These are phyloP conservation scores for Pteropus alecto DNA, from an alignment of 2,113 vertebrate species.

Conservation along the genomic window DNA sequence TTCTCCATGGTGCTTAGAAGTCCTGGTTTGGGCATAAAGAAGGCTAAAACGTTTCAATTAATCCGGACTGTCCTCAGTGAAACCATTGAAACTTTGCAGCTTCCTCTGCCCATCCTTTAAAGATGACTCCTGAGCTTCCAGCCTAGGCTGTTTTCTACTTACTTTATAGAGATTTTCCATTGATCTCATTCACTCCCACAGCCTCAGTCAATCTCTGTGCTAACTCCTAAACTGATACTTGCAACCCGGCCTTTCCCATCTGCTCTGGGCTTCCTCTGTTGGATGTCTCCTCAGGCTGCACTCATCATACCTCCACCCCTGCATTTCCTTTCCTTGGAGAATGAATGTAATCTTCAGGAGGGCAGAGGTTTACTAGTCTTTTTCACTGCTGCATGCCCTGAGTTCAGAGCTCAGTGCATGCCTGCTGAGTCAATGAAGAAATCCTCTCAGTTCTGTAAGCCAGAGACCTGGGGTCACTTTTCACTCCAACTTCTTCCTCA, in stretches of 20 bases:
- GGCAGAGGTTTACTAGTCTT: not conserved
- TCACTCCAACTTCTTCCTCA: not conserved
- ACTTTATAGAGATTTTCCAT: not conserved
- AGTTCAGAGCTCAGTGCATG: not conserved
- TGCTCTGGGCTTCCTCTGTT: not conserved
- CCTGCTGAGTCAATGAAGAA: not conserved
- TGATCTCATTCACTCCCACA: no score
- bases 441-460: not conserved
- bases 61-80: not conserved
- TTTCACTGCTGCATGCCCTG: not conserved
- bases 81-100: not conserved
- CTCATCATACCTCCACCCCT: no score
- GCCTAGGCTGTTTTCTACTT: not conserved
- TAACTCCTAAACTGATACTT: not conserved
- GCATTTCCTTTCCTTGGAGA: not conserved
- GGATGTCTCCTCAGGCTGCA: not conserved
- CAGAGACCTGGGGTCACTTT: not conserved
- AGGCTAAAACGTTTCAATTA: not conserved
- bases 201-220: not conserved
- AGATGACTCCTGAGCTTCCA: not conserved
- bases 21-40: not conserved
- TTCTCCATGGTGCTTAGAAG: not conserved
- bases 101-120: not conserved
- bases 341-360: not conserved
- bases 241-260: not conserved